phyloP scores from a whole-genome alignment of 2,797 vertebrate species.

The Pogonophryne albipinna region DNA sequence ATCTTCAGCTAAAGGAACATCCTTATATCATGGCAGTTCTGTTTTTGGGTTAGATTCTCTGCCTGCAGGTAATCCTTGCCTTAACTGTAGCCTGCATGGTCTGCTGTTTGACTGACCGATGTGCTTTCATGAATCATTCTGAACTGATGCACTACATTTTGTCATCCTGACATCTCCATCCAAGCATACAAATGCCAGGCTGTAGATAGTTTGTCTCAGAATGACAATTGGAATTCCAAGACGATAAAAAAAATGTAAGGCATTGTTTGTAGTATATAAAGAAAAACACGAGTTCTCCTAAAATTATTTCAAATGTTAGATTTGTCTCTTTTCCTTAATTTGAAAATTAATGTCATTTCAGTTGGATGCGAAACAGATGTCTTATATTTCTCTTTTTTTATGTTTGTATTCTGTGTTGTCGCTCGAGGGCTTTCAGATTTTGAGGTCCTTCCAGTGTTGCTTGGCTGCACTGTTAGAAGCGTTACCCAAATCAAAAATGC shows the following conservation, averaged over 20 bases:
- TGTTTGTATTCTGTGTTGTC: constrained; percentile 3
- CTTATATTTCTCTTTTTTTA: background rate
- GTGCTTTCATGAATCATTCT: constrained; percentile 60
- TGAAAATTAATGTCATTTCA: constrained; percentile 11
- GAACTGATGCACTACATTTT: constrained; percentile 61
- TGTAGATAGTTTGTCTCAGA: constrained; percentile 34
- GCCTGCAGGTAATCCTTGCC: constrained; percentile 49
- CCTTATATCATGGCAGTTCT: constrained; percentile 41
- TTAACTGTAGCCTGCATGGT: constrained; percentile 27
- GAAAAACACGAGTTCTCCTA: background rate
- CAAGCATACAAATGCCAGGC: constrained; percentile 54
- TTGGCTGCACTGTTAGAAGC: constrained; percentile 21
- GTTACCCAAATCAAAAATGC: constrained; percentile 15
- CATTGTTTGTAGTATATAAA: background rate
- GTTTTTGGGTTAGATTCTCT: constrained; percentile 38
- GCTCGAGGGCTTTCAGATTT: constrained; percentile 21
- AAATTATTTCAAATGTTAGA: background rate
- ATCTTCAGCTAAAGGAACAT: constrained; percentile 53
- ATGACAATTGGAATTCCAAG: constrained; percentile 28
- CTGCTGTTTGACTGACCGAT: constrained; percentile 53
- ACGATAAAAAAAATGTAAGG: background rate
- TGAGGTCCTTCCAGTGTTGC: constrained; percentile 22
- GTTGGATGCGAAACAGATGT: constrained; percentile 41
- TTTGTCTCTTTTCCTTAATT: constrained; percentile 13
- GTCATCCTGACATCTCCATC: constrained; percentile 65